These are phyloP conservation scores for Dermolepida albohirtum DNA, from an alignment of 2,888 invertebrate genomes.

Conservation along the genomic window DNA sequence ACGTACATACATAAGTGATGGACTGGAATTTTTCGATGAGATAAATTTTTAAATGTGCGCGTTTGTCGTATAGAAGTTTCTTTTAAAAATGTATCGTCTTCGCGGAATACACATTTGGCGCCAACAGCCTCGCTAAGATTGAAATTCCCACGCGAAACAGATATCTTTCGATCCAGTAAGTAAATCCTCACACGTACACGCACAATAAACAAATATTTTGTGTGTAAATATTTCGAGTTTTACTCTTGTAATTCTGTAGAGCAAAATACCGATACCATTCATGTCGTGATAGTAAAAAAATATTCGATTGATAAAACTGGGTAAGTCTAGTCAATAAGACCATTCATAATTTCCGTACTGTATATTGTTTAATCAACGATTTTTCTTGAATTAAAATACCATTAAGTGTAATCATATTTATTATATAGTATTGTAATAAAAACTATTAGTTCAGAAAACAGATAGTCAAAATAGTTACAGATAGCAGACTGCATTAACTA, in stretches of 20 bases:
- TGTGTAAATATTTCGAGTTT: slow-evolving; percentile 7
- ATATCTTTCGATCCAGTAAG: slow-evolving; percentile 9
- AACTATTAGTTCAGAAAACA: no score
- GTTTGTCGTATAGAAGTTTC: background rate
- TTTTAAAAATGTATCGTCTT: slow-evolving; percentile 11
- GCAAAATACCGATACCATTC: background rate
- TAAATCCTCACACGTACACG: background rate
- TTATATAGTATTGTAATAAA: no score
- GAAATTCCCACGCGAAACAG: slow-evolving; percentile 22
- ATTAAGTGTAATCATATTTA: no score
- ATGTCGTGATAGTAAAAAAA: background rate
- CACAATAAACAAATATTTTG: slow-evolving; percentile 31
- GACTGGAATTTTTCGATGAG: slow-evolving; percentile 9
- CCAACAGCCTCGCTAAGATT: slow-evolving; percentile 2
- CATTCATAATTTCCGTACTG: no score
- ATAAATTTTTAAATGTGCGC: slow-evolving; percentile 2
- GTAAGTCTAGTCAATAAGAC: no score
- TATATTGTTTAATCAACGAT: no score
- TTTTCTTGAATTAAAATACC: no score
- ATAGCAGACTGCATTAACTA: no score
- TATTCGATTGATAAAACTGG: background rate
- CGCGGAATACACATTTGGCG: slow-evolving; percentile 15
- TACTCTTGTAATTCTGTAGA: background rate
- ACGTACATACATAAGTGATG: background rate
- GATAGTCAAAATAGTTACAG: no score